Conservation (phyloP, 2,797 vertebrate species). For the Pangasius macronema region DNA sequence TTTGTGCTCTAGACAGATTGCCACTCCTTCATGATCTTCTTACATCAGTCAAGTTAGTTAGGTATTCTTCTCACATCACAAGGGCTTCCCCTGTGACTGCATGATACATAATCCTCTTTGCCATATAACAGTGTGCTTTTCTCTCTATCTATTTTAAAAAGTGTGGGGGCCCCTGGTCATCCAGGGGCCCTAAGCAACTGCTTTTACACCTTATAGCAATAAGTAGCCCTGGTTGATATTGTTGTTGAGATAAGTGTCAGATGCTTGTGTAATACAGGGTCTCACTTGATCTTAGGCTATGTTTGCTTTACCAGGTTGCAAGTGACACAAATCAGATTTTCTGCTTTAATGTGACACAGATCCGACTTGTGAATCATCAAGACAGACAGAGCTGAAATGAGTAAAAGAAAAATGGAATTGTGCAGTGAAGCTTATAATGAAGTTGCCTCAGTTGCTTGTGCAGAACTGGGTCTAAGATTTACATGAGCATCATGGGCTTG, state of each 20-base stretch:
- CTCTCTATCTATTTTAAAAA: neutral
- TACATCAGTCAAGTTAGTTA: neutral
- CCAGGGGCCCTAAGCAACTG: neutral
- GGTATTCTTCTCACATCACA: neutral
- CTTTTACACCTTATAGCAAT: neutral
- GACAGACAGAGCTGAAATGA: neutral
- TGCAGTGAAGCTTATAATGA: neutral
- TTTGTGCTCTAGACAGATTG: neutral
- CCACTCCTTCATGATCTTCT: neutral
- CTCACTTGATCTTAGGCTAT: neutral
- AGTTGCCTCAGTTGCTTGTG: neutral
- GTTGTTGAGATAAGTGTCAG: too few relatives aligned
- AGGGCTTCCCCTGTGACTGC: neutral
- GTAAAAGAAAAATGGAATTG: neutral
- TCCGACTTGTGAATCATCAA: neutral
- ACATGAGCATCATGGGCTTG: neutral
- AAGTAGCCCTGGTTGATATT: neutral
- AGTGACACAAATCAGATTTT: constrained; percentile 1
- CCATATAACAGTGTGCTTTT: neutral
- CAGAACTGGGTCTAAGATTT: neutral
- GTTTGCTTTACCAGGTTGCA: neutral
- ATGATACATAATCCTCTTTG: neutral
- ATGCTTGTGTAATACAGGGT: constrained; percentile 33
- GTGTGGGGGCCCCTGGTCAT: neutral
- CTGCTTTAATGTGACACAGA: neutral